Evolutionary conservation across 30 jellyfish, hydroid and myxozoan species (phyloP).

Genomic region (Mastigias papua): DNA sequence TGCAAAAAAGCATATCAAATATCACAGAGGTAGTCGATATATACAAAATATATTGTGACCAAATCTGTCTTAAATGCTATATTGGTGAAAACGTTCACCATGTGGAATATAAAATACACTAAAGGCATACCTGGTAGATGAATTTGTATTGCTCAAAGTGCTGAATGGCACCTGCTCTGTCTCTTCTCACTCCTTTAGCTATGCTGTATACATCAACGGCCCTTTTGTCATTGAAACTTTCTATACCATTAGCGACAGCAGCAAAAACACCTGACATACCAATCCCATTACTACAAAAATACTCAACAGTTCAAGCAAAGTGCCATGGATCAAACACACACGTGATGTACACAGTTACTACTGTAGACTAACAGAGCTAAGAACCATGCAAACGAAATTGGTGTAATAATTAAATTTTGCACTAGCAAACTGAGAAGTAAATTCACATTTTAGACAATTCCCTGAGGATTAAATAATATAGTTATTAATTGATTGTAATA

Average conservation of each 20-base stretch:
- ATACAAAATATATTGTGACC: no score
- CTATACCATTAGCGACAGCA: slow-evolving; percentile 75
- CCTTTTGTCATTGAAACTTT: slow-evolving; percentile 39
- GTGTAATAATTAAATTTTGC: no score
- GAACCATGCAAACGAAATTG: no score
- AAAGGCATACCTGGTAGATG: slow-evolving; percentile 64
- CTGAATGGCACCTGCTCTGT: slow-evolving; percentile 92
- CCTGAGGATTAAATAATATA: no score
- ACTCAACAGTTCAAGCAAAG: not conserved
- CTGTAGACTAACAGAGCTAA: no score
- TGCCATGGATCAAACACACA: not conserved
- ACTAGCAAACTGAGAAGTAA: no score
- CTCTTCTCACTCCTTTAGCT: slow-evolving; percentile 72
- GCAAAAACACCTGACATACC: slow-evolving; percentile 80
- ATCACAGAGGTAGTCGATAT: no score
- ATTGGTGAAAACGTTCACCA: no score
- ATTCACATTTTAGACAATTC: no score
- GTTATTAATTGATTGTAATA: no score
- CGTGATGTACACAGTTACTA: not conserved
- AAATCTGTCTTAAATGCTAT: no score
- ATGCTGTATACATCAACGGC: slow-evolving; percentile 67
- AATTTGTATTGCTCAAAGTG: slow-evolving; percentile 79
- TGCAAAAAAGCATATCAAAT: no score
- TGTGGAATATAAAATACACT: not conserved
- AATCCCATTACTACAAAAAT: slow-evolving; percentile 73